Base-by-base conservation (phyloP, 2,113 vertebrate genomes). In the Arothron firmamentum region DNA sequence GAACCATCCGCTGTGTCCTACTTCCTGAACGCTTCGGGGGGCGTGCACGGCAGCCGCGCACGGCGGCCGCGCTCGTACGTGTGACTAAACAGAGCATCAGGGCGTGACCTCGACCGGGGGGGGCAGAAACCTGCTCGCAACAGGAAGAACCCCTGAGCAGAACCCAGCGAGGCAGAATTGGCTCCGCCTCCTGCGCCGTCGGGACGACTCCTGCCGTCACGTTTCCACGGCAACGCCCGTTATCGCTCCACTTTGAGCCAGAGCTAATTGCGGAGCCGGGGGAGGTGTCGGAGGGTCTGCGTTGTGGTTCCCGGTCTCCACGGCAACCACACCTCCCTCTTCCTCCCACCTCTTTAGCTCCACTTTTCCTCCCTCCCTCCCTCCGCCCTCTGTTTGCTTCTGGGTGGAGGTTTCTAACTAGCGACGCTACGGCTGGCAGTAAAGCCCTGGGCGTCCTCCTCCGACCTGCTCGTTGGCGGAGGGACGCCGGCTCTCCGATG, bases 291-390 rank as follows among this genome's bases (percentile, higher is more conserved):
- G 72, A 72, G 62, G 55, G 41, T 51, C 62, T 56, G 3, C 63
- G 38, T 59, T 10, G 62, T 72, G 65, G 65, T 70, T 77, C 68
- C 67, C 65, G 52, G 48, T 76, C 71, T 72, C 65, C 70, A 51
- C 71, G 16, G 65, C 56, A 75, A 54, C 74, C 74, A 42, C 52
- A 72, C 52, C 61, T 59, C 63, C 57, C 34, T 70, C 31, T 34
- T 52, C 7, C 12, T 34, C 31, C 21, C 52, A 53, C 52, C 13
- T 43, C 41, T 11, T 43, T 43, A 13, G 14, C 2, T 43, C 9
- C 41, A 43, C 14, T 12, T 15, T 43, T 43, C 41, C 13, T 15
- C 41, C 3, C 41, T 15, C 41, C 3, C 41, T 43, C 14, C 41
- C 41, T 43, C 41, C 41, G 25, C 25, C 25, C 6, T 23, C 21